phyloP scores from a whole-genome alignment of 2,113 vertebrate species.

The Dipodomys merriami region DNA sequence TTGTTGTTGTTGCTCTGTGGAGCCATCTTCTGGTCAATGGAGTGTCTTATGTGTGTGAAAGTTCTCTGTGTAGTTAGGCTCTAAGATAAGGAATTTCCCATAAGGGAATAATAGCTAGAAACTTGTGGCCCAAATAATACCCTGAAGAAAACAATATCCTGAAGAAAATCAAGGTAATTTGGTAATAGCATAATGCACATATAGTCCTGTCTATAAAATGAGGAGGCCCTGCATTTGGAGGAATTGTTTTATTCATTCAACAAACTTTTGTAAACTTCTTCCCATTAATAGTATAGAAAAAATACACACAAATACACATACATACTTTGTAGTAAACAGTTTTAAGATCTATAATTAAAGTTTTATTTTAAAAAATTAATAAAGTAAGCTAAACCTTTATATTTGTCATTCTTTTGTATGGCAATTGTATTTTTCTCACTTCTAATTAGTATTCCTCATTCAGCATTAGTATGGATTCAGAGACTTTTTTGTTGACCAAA shows the following conservation, averaged over 20 bases:
- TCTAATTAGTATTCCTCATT: neutral
- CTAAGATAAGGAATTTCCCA: neutral
- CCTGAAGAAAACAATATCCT: neutral
- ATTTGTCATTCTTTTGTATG: neutral
- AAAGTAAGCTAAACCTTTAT: neutral
- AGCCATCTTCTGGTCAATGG: slow-evolving; percentile 83
- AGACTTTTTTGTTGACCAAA: neutral
- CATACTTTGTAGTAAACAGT: neutral
- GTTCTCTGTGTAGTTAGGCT: neutral
- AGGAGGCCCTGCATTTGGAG: neutral
- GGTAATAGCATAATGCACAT: neutral
- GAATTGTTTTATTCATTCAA: slow-evolving; percentile 30
- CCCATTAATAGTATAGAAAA: neutral
- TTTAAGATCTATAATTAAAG: neutral
- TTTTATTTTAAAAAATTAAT: slow-evolving; percentile 42
- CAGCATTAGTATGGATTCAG: neutral
- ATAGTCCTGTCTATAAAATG: slow-evolving; percentile 13
- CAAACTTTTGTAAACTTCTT: slow-evolving; percentile 31
- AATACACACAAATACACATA: neutral
- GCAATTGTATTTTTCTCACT: neutral
- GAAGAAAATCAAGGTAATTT: neutral
- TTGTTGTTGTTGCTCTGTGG: slow-evolving; percentile 74
- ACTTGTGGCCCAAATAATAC: slow-evolving; percentile 26
- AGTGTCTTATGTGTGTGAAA: neutral
- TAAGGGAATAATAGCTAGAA: neutral